phyloP scores from a whole-genome alignment of 2,888 invertebrate genomes.

The Hirtodrosophila trivittata region DNA sequence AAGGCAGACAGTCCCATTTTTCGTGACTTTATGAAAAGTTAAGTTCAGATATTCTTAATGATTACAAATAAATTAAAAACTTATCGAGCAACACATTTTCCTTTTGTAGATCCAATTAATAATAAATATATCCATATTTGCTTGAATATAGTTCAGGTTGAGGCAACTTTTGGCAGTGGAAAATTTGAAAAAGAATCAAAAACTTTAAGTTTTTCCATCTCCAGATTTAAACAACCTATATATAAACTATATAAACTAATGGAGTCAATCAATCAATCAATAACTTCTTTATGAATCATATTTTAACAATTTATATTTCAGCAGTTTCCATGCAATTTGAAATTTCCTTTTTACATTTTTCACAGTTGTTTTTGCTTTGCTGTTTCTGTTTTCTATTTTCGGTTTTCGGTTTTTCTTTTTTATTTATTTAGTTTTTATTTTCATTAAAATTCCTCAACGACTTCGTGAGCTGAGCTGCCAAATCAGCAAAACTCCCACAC shows the following conservation, averaged over 20 bases:
- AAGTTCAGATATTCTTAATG: background rate
- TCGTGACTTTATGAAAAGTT: too few relatives aligned
- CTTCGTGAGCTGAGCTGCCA: conserved; percentile 66
- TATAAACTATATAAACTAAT: too few relatives aligned
- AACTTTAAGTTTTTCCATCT: too few relatives aligned
- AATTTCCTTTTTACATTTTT: conserved; percentile 37
- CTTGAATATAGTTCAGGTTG: too few relatives aligned
- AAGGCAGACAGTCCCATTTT: background rate
- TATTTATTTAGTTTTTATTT: conserved; percentile 28
- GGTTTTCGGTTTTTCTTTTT: conserved; percentile 3
- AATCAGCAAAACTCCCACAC: conserved; percentile 72
- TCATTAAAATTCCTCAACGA: conserved; percentile 72
- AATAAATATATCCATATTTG: too few relatives aligned
- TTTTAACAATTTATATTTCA: conserved; percentile 18
- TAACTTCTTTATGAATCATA: too few relatives aligned
- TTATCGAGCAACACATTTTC: too few relatives aligned
- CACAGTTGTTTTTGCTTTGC: conserved; percentile 29
- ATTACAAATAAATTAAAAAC: background rate
- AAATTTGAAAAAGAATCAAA: too few relatives aligned
- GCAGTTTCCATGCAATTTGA: conserved; percentile 24
- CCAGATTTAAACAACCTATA: too few relatives aligned
- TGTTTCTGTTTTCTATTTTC: background rate
- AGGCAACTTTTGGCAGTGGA: too few relatives aligned
- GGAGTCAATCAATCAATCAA: too few relatives aligned
- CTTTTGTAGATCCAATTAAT: too few relatives aligned